Base-by-base conservation (phyloP, 2,797 vertebrate genomes). In the Enoplosus armatus region DNA sequence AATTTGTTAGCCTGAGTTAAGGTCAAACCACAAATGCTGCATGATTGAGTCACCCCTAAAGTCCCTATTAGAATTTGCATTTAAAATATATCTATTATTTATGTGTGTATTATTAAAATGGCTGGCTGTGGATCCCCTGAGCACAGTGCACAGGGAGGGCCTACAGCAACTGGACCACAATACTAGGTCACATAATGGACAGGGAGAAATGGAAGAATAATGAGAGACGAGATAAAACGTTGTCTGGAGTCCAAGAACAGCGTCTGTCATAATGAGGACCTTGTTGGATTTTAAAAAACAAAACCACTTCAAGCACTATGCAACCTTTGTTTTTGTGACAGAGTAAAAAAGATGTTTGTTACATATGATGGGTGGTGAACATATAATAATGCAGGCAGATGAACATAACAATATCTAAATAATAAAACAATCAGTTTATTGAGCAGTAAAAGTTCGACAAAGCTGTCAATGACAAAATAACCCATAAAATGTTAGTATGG, bases 1-100 rank as follows among this genome's bases (percentile, higher is more conserved):
- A 82, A 93, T 92, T 91, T 87, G 87, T 89, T 85, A 84, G 82
- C 74, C 78, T 14, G 80, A 86, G 90, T 89, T 89, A 79, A 90
- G 92, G 93, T 94, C 92, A 94, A 90, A 92, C 86, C 87, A 64
- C 85, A 89, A 91, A 90, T 74, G 80, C 85, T 58, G 84, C 85
- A 85, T 87, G 91, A 95, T 87, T 92, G 90, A 93, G 88, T 89
- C 84, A 68, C 82, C 85, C 79, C 68, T 82, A 87, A 91, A 93
- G 85, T 88, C 91, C 88, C 89, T 78, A 73, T 91, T 87, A 92
- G 70, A 93, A 88, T 92, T 91, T 93, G 92, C 90, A 94, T 94
- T 94, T 92, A 92, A 95, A 93, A 92, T 82, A 87, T 79, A 94
- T 95, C 88, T 91, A 93, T 94, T 94, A 95, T 95, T 94, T 90